Evolutionary conservation across 2,797 vertebrate species (phyloP).

Genomic region (Anisognathus igniventris): DNA sequence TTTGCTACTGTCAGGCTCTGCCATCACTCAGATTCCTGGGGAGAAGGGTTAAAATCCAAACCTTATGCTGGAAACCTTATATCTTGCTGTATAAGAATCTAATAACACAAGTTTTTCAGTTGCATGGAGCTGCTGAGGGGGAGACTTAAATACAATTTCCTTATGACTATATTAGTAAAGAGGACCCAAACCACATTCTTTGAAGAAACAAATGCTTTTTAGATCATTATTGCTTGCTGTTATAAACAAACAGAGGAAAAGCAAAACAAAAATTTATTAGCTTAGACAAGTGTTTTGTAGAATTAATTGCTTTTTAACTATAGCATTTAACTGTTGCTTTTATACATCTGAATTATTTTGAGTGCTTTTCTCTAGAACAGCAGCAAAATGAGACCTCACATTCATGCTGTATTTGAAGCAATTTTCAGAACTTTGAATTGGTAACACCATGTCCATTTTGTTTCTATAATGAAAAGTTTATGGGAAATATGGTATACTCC

Average conservation of each 20-base stretch:
- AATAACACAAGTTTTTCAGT: background rate
- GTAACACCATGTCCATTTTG: background rate
- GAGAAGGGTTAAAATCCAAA: background rate
- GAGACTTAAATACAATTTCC: background rate
- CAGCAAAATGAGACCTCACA: background rate
- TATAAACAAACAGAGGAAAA: background rate
- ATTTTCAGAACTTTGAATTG: background rate
- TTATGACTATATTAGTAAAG: background rate
- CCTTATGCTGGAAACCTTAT: background rate
- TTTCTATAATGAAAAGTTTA: background rate
- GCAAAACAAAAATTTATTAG: background rate
- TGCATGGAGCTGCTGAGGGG: background rate
- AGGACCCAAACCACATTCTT: background rate
- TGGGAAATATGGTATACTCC: background rate
- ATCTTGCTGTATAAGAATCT: background rate
- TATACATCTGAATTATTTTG: background rate
- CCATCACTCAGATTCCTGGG: background rate
- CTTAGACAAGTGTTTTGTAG: background rate
- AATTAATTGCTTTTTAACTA: constrained; percentile 5
- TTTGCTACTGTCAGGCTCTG: background rate
- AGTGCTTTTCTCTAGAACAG: background rate
- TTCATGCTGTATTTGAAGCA: background rate
- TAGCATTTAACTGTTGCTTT: background rate
- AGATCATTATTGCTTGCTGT: background rate
- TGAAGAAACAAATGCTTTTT: background rate